Percentiles rank a stretch among this genome's conserved stretches.
phyloP scores from a whole-genome alignment of 2,797 vertebrate genomes.

The Steatocranus sp. region DNA sequence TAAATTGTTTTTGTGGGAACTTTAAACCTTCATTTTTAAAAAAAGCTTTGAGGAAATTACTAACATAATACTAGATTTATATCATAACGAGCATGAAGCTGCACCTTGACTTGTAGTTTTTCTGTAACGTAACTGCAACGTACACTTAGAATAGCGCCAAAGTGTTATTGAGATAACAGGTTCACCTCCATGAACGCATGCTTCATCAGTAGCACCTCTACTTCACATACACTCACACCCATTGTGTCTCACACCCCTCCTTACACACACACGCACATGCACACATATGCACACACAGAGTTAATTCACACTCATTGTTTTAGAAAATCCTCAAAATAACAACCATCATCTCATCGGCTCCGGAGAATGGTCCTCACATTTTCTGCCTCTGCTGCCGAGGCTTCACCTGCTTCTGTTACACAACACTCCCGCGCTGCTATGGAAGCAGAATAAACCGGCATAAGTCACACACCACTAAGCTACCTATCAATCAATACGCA shows the following conservation, averaged over 20 bases:
- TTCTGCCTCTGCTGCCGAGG: not conserved
- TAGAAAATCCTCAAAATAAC: not conserved
- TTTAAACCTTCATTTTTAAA: not conserved
- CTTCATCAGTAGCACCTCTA: constrained; percentile 23
- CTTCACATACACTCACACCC: constrained; percentile 12
- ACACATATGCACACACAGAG: fast-evolving
- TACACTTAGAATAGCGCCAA: not conserved
- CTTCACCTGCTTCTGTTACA: not conserved
- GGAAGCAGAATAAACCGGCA: constrained; percentile 17
- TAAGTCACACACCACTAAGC: constrained; percentile 29
- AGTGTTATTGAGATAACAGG: constrained; percentile 5
- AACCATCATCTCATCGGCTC: not conserved
- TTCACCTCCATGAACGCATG: not conserved
- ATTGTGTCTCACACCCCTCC: not conserved
- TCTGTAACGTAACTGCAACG: not conserved
- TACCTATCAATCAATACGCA: constrained; percentile 45
- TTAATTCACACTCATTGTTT: not conserved
- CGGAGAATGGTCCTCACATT: not conserved
- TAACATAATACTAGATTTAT: not conserved
- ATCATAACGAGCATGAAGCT: not conserved
- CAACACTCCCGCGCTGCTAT: not conserved
- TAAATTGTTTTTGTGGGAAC: not conserved
- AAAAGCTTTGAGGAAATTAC: not conserved
- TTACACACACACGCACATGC: not conserved
- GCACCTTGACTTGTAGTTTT: not conserved